Evolutionary conservation across 2,888 invertebrate species (phyloP).

Genomic region (Drosophila crucigera): DNA sequence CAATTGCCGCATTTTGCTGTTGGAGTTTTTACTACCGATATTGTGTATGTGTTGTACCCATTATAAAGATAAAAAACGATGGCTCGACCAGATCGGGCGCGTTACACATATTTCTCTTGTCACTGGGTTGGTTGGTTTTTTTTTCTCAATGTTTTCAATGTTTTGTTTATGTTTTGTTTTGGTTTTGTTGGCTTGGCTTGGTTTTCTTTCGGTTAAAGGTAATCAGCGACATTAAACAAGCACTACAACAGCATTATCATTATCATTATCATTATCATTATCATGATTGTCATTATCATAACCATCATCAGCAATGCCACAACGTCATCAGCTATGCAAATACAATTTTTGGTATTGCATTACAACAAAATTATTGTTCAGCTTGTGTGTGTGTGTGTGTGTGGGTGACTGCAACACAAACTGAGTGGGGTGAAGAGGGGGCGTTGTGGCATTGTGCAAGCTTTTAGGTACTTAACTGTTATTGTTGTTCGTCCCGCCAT

Average conservation of each 20-base stretch:
- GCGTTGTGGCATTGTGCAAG: slow-evolving; percentile 64
- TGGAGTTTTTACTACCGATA: slow-evolving; percentile 73
- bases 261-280: slow-evolving; percentile 16
- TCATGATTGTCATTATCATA: background rate
- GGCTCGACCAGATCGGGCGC: slow-evolving; percentile 48
- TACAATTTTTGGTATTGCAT: slow-evolving; percentile 73
- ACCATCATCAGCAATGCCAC: slow-evolving; percentile 39
- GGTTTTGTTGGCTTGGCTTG: slow-evolving; percentile 37
- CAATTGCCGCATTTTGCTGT: slow-evolving; percentile 64
- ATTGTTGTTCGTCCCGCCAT: slow-evolving; percentile 9
- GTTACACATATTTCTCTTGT: slow-evolving; percentile 42
- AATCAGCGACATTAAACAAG: slow-evolving; percentile 77
- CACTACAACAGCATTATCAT: slow-evolving; percentile 38
- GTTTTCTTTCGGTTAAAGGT: slow-evolving; percentile 60
- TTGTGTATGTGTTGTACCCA: slow-evolving; percentile 63
- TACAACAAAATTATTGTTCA: slow-evolving; percentile 77
- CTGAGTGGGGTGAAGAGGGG: background rate
- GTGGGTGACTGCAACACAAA: slow-evolving; percentile 44
- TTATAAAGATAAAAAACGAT: slow-evolving; percentile 78
- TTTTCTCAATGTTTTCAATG: slow-evolving; percentile 1
- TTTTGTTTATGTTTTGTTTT: slow-evolving; percentile 44
- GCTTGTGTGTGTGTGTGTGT: background rate
- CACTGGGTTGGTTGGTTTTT: slow-evolving; percentile 7
- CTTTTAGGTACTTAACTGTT: slow-evolving; percentile 64
- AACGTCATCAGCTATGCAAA: slow-evolving; percentile 69